phyloP scores from a whole-genome alignment of 1,140 invertebrate genomes.

The Diprion similis region DNA sequence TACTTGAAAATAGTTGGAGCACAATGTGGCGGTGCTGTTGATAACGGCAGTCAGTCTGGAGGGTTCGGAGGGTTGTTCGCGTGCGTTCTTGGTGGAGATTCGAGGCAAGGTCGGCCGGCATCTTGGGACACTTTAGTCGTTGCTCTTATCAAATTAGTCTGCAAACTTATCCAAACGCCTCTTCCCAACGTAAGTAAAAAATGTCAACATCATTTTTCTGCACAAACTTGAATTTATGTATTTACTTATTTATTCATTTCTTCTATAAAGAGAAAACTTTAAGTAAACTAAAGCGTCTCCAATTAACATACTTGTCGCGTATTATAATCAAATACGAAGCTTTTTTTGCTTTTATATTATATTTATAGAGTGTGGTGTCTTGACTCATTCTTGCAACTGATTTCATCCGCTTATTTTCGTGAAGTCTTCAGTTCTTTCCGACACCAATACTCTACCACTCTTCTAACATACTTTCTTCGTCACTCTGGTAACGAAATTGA shows the following conservation, averaged over 20 bases:
- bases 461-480: too few relatives aligned
- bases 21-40: slow-evolving; percentile 51
- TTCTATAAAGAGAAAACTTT: not conserved
- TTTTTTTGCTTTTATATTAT: too few relatives aligned
- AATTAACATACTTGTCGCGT: too few relatives aligned
- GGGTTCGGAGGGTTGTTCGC: slow-evolving; percentile 73
- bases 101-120: slow-evolving; percentile 65
- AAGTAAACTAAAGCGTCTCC: too few relatives aligned
- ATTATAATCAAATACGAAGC: too few relatives aligned
- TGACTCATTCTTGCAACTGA: too few relatives aligned
- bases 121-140: slow-evolving; percentile 74
- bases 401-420: too few relatives aligned
- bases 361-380: too few relatives aligned
- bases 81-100: slow-evolving; percentile 69
- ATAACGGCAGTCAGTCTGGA: slow-evolving; percentile 46
- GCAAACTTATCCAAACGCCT: slow-evolving; percentile 74
- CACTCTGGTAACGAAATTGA: too few relatives aligned
- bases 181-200: slow-evolving; percentile 56
- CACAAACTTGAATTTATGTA: slow-evolving; percentile 10
- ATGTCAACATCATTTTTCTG: slow-evolving; percentile 16
- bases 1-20: slow-evolving; percentile 41
- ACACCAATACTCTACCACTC: too few relatives aligned
- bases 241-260: not conserved
- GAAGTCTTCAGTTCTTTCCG: too few relatives aligned
- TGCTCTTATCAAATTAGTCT: slow-evolving; percentile 72